phyloP scores from a whole-genome alignment of 2,113 vertebrate genomes.

The Ciconia boyciana region DNA sequence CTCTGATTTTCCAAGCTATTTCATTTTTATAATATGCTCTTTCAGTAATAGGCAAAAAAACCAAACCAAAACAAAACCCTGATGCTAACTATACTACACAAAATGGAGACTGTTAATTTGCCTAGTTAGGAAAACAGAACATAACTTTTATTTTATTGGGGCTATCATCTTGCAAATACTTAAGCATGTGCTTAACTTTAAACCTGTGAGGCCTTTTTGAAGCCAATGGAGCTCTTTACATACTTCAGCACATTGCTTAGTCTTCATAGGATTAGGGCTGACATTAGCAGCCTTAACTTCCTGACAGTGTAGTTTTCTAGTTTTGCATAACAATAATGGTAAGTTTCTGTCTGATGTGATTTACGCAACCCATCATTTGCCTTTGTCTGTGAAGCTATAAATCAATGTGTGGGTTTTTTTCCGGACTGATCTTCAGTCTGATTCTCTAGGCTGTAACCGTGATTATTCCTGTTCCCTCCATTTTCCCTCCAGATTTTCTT shows the following conservation, averaged over 20 bases:
- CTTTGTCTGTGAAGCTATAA: slow-evolving; percentile 20
- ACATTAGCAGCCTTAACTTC: background rate
- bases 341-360: slow-evolving; percentile 16
- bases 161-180: background rate
- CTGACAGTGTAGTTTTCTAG: background rate
- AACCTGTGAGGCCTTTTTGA: background rate
- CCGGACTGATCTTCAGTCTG: background rate
- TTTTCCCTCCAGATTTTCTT: slow-evolving; percentile 26
- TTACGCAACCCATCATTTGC: slow-evolving; percentile 7
- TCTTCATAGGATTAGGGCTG: background rate
- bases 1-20: background rate
- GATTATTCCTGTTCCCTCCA: background rate
- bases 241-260: background rate
- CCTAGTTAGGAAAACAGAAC: background rate
- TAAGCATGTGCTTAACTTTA: slow-evolving; percentile 1
- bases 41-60: background rate
- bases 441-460: background rate
- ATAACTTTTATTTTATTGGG: background rate
- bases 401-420: background rate
- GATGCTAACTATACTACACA: background rate
- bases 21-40: background rate
- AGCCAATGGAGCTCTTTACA: background rate
- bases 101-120: background rate
- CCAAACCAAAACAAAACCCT: background rate
- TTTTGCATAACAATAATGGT: slow-evolving; percentile 19